phyloP scores from a whole-genome alignment of 2,113 vertebrate species.

The Microtus oregoni region DNA sequence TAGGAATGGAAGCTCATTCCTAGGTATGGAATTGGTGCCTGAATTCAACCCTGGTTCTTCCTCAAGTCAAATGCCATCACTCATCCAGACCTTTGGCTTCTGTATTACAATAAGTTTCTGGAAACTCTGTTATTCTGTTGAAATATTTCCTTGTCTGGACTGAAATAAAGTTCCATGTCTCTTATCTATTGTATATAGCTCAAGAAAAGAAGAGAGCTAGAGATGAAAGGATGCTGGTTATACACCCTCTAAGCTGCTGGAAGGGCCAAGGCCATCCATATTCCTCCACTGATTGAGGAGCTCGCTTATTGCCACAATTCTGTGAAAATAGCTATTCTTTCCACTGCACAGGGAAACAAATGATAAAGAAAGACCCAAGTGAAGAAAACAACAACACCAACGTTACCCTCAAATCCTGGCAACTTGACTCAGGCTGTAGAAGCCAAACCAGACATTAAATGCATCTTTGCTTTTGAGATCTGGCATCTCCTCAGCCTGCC shows the following conservation, averaged over 20 bases:
- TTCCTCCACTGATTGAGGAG: neutral
- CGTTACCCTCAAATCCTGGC: neutral
- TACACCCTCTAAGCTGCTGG: neutral
- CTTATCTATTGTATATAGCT: neutral
- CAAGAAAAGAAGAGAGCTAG: neutral
- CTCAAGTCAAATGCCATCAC: neutral
- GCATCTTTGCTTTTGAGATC: neutral
- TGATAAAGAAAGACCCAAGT: neutral
- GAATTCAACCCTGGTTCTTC: rapidly evolving
- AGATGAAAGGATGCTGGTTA: neutral
- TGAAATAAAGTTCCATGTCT: neutral
- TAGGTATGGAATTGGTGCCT: neutral
- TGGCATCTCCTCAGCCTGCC: neutral
- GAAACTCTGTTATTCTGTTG: neutral
- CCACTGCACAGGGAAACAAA: neutral
- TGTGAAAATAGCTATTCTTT: neutral
- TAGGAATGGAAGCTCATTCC: neutral
- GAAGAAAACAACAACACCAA: no score
- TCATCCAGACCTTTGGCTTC: neutral
- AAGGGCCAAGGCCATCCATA: neutral
- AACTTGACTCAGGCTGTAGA: neutral
- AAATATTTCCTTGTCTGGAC: constrained; percentile 25
- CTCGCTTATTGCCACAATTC: neutral
- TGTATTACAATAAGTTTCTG: neutral
- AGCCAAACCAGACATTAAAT: neutral